These are phyloP conservation scores for Cenopis cana DNA, from an alignment of 2,888 invertebrate genomes.

Conservation along the genomic window DNA sequence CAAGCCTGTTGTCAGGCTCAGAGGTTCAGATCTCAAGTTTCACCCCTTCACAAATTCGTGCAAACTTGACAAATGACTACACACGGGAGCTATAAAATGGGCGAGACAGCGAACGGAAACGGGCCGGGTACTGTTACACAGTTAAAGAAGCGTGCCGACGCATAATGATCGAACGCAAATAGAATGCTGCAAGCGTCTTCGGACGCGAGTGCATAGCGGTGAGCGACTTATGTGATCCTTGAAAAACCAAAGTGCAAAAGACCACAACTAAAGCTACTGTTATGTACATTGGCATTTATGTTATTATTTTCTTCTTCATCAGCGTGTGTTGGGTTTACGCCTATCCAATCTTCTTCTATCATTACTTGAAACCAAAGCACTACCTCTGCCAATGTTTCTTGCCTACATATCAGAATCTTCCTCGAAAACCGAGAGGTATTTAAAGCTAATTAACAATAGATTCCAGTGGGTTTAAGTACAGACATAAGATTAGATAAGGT, in stretches of 20 bases:
- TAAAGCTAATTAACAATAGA: too few species aligned
- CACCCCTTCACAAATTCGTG: slow-evolving; percentile 9
- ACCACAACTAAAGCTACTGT: background rate
- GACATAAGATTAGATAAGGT: background rate
- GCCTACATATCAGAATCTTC: too few species aligned
- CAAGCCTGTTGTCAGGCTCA: background rate
- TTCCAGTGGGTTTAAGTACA: background rate
- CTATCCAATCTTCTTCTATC: too few species aligned
- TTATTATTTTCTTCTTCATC: background rate
- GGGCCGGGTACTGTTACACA: slow-evolving; percentile 78
- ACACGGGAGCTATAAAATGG: slow-evolving; percentile 55
- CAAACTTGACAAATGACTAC: slow-evolving; percentile 37
- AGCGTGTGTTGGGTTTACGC: background rate
- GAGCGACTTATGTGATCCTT: slow-evolving; percentile 21
- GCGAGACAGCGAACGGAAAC: slow-evolving; percentile 74
- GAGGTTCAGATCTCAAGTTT: background rate
- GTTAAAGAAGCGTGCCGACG: slow-evolving; percentile 77
- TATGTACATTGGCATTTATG: background rate
- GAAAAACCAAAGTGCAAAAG: background rate
- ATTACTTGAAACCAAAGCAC: too few species aligned
- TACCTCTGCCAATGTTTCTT: too few species aligned
- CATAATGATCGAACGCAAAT: slow-evolving; percentile 81
- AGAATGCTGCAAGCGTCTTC: slow-evolving; percentile 68
- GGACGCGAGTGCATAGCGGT: slow-evolving; percentile 49
- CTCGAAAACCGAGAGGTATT: too few species aligned